phyloP scores from a whole-genome alignment of 2,113 vertebrate genomes.

The Ancistrus triradiatus region DNA sequence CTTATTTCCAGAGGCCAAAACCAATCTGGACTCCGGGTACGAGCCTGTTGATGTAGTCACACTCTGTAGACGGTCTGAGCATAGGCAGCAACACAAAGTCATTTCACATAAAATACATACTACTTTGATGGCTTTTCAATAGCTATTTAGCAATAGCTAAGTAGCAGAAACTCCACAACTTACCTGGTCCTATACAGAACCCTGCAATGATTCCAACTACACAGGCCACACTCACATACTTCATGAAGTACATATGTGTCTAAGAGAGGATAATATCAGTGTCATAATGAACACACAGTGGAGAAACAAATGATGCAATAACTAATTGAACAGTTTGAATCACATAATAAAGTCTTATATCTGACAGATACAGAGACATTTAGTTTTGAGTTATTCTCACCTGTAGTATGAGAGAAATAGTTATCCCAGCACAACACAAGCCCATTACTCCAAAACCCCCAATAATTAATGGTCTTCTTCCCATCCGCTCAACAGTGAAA shows the following conservation, averaged over 20 bases:
- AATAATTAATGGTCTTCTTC: constrained; percentile 80
- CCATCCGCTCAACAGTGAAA: constrained; percentile 83
- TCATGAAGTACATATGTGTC: constrained; percentile 73
- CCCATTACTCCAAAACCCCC: constrained; percentile 81
- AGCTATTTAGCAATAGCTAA: constrained; percentile 11
- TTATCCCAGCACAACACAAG: constrained; percentile 80
- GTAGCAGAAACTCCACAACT: constrained; percentile 34
- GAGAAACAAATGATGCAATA: not conserved
- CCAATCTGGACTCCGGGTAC: constrained; percentile 34
- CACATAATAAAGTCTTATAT: too few relatives aligned
- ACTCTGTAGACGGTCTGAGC: constrained; percentile 21
- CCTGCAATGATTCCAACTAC: constrained; percentile 86
- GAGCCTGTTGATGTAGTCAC: constrained; percentile 28
- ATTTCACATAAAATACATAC: constrained; percentile 2
- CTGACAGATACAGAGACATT: too few relatives aligned
- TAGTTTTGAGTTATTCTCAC: constrained; percentile 52
- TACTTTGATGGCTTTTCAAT: not conserved
- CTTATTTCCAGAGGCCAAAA: constrained; percentile 36
- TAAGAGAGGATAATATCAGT: constrained; percentile 42
- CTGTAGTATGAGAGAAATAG: constrained; percentile 76
- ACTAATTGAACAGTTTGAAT: too few relatives aligned
- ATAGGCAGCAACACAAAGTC: not conserved
- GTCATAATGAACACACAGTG: not conserved
- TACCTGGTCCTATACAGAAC: constrained; percentile 88
- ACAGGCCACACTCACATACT: constrained; percentile 76